Evolutionary conservation across 2,888 invertebrate species (phyloP), one percentile per base, ranked within the genome.

Genomic region (Heliconius ethilla): DNA sequence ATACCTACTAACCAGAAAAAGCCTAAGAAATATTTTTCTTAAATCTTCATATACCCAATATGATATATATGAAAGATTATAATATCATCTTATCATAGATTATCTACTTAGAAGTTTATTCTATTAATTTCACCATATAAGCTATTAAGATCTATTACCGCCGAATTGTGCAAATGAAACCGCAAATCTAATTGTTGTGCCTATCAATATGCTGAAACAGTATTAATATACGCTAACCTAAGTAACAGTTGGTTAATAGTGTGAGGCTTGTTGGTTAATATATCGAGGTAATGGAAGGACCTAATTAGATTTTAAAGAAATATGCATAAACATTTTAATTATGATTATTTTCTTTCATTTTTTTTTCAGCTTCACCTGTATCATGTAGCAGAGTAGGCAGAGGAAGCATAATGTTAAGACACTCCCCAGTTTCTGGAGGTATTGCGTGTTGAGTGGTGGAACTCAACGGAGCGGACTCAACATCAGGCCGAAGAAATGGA

Each of bases 161-260:
- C 51, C 33, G 51, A 45, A 51, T 51, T 29, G 25, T 72, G 70
- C 51, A 45, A 76, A 76, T 76, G 65, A 76, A 72, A 55, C 76
- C 66, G 13, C 72, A 55, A 72, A 59, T 72, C n/a, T 72, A 72
- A 72, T 72, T 72, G 40, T 40, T 25, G 27, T 27, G 27, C 33
- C 59, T 59, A 29, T 18, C 55, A 59, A 72, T 59, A 72, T 59
- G 72, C 72, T 72, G 72, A 72, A 25, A 59, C 9, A 7, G 33
- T 72, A 25, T 72, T 72, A 72, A 59, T 37, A 72, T 59, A 72
- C 25, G 72, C n/a, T 72, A 59, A 59, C 59, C 59, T 33, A 59
- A 72, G 55, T 33, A 33, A 59, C 72, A 72, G 37, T 72, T 72
- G 37, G 59, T 59, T 33, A 72, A 72, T 72, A 5, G 33, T 33